Evolutionary conservation across 2,888 invertebrate genomes (phyloP), one percentile per base, ranked within the genome.

Genomic region (Mactromeris polynyma): DNA sequence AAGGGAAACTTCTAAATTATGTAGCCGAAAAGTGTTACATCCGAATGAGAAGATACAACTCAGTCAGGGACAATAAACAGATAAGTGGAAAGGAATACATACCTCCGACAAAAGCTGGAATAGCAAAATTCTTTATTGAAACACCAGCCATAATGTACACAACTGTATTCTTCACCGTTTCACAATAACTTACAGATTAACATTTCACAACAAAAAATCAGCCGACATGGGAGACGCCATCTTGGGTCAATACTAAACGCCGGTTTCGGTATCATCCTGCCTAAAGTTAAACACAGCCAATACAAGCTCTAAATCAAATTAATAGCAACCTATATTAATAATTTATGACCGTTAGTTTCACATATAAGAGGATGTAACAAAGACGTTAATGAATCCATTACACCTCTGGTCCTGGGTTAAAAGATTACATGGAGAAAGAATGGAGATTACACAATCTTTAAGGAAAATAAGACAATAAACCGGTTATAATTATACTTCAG

Each of bases 131-230:
- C 36, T 73, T 73, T 73, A 73, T 33, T 36, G 73, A 73, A 11
- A 36, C 36, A 19, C 33, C 73, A 3, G 14, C 73, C 73, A 73
- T 73, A n/a, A 1, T 64, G 58, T 26, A 26, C 0, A 6, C 1
- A n/a, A n/a, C n/a, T 9, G n/a, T 64, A 64, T 26, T 64, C 1
- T 7, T 64, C 26, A 26, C 3, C 2, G n/a, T 26, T n/a, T n/a
- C 58, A 26, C 9, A 26, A 64, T 2, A 64, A 64, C 11, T 64
- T 26, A 64, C 21, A 64, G 26, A 26, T 9, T 26, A 64, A 26
- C 58, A 64, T 64, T 64, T 64, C 58, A 64, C 58, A 64, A 64
- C 58, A n/a, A 2, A n/a, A 64, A n/a, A 64, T 64, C 58, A 64
- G 58, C 58, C 26, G 58, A 64, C n/a, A 64, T 64, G n/a, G 58